phyloP scores from a whole-genome alignment of 2,888 invertebrate genomes.

The Netelia virgata region DNA sequence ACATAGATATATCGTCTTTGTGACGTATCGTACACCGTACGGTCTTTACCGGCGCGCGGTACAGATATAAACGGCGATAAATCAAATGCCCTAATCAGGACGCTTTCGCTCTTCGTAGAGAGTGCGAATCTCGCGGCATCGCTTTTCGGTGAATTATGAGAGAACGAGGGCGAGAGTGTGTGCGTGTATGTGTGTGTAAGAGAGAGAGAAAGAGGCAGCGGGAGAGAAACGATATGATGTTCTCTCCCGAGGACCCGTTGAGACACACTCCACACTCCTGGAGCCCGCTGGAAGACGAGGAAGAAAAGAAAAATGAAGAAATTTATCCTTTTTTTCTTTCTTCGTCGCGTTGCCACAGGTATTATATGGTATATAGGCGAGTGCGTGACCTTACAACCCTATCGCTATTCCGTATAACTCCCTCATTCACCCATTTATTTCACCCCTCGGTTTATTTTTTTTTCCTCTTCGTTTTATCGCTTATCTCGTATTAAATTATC shows the following conservation, averaged over 20 bases:
- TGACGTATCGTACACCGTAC: slow-evolving; percentile 41
- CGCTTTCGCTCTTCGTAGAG: slow-evolving; percentile 73
- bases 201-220: too few species aligned
- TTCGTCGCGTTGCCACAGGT: slow-evolving; percentile 11
- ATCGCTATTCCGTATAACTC: slow-evolving; percentile 36
- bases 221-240: slow-evolving; percentile 68
- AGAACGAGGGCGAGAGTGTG: background rate
- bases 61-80: slow-evolving; percentile 76
- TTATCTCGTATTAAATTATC: background rate
- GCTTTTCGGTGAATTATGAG: slow-evolving; percentile 79
- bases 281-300: slow-evolving; percentile 20
- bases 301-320: slow-evolving; percentile 35
- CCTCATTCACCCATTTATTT: slow-evolving; percentile 34
- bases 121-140: slow-evolving; percentile 73
- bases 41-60: slow-evolving; percentile 61
- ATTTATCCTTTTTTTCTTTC: slow-evolving; percentile 28
- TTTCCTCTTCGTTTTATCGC: background rate
- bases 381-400: slow-evolving; percentile 38
- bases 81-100: slow-evolving; percentile 80
- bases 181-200: too few species aligned
- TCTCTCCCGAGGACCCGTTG: slow-evolving; percentile 52
- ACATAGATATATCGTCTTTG: slow-evolving; percentile 16
- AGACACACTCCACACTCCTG: slow-evolving; percentile 12
- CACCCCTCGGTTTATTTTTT: background rate
- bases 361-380: slow-evolving; percentile 48